Evolutionary conservation across 2,888 invertebrate genomes (phyloP).

Genomic region (Cremastinae sp.): DNA sequence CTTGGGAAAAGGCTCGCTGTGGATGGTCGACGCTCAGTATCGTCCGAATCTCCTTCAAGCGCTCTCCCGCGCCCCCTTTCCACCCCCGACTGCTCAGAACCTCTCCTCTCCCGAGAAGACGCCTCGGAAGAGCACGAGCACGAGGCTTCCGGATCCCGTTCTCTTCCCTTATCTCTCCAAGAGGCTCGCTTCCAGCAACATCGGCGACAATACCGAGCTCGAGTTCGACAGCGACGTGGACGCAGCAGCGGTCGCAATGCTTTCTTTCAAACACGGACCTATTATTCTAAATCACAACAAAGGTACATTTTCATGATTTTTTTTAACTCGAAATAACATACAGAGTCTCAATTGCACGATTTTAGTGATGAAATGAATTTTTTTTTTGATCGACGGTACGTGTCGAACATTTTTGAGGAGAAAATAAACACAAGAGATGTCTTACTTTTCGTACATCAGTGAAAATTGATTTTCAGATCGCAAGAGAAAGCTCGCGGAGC

Average conservation of each 20-base stretch:
- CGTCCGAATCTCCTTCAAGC: conserved; percentile 94
- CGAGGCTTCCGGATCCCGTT: conserved; percentile 86
- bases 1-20: conserved; percentile 96
- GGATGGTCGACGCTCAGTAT: conserved; percentile 97
- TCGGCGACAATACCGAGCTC: conserved; percentile 79
- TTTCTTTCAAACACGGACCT: conserved; percentile 93
- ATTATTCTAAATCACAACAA: conserved; percentile 82
- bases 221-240: conserved; percentile 86
- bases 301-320: conserved; percentile 67
- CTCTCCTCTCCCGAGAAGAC: conserved; percentile 76
- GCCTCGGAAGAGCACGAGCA: conserved; percentile 72
- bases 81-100: conserved; percentile 81
- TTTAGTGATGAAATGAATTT: too few species aligned
- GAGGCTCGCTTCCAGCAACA: conserved; percentile 82
- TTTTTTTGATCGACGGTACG: too few species aligned
- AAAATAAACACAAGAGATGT: too few species aligned
- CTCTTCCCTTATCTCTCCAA: conserved; percentile 92
- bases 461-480: conserved; percentile 69
- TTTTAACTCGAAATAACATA: too few species aligned
- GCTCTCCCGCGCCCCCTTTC: conserved; percentile 92
- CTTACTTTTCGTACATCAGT: not conserved
- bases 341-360: too few species aligned
- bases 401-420: too few species aligned
- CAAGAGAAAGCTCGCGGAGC: conserved; percentile 73
- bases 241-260: conserved; percentile 91